Conservation (phyloP, 2,113 vertebrate genomes). For the Eretmochelys imbricata region DNA sequence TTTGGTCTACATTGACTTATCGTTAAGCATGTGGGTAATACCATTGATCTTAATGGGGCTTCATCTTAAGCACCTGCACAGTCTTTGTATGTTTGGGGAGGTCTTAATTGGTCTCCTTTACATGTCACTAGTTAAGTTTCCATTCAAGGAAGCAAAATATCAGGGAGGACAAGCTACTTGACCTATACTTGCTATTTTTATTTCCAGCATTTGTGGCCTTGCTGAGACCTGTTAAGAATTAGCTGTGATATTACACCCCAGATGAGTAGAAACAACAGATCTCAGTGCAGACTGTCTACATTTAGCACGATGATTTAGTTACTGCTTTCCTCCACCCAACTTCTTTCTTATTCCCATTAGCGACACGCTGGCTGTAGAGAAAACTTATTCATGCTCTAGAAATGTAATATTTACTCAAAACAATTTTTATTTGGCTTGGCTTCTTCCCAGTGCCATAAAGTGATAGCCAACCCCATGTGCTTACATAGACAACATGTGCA, state of each 20-base stretch:
- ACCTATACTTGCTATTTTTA: conserved; percentile 50
- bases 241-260: conserved; percentile 59
- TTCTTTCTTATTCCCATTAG: conserved; percentile 74
- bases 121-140: conserved; percentile 31
- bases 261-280: conserved; percentile 65
- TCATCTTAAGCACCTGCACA: not conserved
- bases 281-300: conserved; percentile 59
- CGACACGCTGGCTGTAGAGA: conserved; percentile 68
- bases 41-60: not conserved
- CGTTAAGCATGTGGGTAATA: conserved; percentile 38
- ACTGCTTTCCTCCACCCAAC: conserved; percentile 42
- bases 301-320: conserved; percentile 67
- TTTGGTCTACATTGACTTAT: not conserved
- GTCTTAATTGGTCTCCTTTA: conserved; percentile 24
- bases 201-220: conserved; percentile 37
- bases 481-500: conserved; percentile 68
- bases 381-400: conserved; percentile 76
- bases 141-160: not conserved
- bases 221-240: conserved; percentile 58
- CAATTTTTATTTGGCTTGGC: conserved; percentile 80
- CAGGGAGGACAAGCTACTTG: not conserved
- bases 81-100: conserved; percentile 11
- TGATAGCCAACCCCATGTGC: conserved; percentile 70
- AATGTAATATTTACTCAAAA: conserved; percentile 79
- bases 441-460: conserved; percentile 70